A percentile compares a stretch with the other conserved stretches of the same genome.
phyloP scores from a whole-genome alignment of 2,113 vertebrate genomes.

The Bos indicus region DNA sequence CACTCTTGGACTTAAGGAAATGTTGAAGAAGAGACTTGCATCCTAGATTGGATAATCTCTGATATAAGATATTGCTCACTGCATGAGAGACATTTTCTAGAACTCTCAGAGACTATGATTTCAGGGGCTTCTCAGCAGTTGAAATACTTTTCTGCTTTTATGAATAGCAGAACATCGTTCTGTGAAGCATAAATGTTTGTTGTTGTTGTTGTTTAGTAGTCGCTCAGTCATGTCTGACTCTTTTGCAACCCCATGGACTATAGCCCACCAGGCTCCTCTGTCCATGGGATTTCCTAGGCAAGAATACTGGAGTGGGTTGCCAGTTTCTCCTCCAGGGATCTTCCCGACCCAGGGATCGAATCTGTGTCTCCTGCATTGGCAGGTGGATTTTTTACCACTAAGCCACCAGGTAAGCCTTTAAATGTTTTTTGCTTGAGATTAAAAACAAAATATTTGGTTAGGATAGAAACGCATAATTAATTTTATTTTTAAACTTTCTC shows the following conservation, averaged over 20 bases:
- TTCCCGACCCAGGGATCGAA: fast-evolving
- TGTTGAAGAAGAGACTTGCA: background rate
- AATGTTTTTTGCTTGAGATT: background rate
- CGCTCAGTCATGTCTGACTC: background rate
- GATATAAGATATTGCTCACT: fast-evolving
- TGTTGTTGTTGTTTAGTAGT: background rate
- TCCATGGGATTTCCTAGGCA: background rate
- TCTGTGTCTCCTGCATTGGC: background rate
- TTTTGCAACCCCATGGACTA: background rate
- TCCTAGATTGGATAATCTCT: background rate
- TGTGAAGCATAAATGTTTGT: background rate
- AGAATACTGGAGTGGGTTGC: background rate
- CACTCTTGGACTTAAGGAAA: background rate
- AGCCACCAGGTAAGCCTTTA: background rate
- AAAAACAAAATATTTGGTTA: background rate
- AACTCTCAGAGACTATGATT: background rate
- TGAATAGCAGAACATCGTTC: background rate
- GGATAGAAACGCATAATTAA: background rate
- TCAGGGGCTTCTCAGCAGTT: background rate
- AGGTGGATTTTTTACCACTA: background rate
- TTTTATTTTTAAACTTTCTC: background rate
- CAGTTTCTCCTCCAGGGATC: background rate
- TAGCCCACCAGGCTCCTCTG: background rate
- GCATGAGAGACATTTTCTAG: background rate
- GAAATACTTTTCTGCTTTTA: background rate